A percentile compares a stretch with the other conserved stretches of the same genome.
Conservation (phyloP, 2,797 vertebrate species). For the Sphenopsis melanotis region DNA sequence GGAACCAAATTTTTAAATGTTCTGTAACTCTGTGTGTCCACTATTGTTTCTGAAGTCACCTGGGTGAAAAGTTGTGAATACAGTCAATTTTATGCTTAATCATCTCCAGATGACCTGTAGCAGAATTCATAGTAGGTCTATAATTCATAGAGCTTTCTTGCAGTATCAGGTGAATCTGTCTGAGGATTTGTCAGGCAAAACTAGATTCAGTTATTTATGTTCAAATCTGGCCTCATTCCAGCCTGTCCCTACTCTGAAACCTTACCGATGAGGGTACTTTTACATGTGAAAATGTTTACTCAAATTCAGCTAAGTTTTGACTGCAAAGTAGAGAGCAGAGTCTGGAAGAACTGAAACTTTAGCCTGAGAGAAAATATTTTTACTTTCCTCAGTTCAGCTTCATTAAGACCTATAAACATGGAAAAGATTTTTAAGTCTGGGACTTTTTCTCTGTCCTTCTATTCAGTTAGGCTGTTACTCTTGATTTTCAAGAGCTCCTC, state of each 20-base stretch:
- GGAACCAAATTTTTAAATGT: background rate
- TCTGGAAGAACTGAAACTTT: background rate
- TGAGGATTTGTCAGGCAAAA: background rate
- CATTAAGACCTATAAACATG: background rate
- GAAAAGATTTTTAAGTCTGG: background rate
- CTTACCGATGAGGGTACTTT: background rate
- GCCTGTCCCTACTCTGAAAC: background rate
- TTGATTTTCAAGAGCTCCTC: background rate
- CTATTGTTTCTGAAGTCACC: background rate
- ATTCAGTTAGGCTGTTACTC: background rate
- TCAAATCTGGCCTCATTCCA: background rate
- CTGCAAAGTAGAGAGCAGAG: background rate
- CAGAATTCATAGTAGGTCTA: background rate
- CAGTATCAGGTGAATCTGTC: background rate
- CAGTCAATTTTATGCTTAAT: background rate
- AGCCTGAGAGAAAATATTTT: background rate
- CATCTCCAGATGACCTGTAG: background rate
- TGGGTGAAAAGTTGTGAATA: background rate
- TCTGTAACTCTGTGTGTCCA: background rate
- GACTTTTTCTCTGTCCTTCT: background rate
- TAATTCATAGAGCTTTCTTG: background rate
- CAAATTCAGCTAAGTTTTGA: background rate
- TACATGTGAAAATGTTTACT: background rate
- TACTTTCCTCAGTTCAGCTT: background rate
- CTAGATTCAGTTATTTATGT: background rate